A percentile compares a stretch with the other conserved stretches of the same genome.
phyloP scores from a whole-genome alignment of 2,888 invertebrate genomes.

The Imbricaverruca yamaguchii region DNA sequence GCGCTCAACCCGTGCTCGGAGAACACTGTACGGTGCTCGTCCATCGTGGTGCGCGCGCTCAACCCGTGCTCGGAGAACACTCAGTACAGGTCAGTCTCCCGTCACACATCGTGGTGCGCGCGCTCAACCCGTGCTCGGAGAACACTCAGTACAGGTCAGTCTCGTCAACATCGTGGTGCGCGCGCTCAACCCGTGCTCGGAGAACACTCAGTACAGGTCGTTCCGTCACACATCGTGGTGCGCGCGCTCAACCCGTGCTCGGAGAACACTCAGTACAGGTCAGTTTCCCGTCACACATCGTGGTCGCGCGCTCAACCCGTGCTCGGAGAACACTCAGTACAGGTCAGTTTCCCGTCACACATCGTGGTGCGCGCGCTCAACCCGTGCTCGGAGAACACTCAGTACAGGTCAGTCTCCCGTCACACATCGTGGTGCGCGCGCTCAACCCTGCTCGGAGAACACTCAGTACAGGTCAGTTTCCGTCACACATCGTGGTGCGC shows the following conservation, averaged over 20 bases:
- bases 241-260: conserved; percentile 82
- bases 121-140: conserved; percentile 81
- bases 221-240: conserved; percentile 60
- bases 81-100: conserved; percentile 59
- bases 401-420: conserved; percentile 57
- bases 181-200: conserved; percentile 81
- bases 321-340: conserved; percentile 83
- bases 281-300: conserved; percentile 49
- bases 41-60: conserved; percentile 79
- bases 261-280: conserved; percentile 82
- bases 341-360: conserved; percentile 48
- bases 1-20: conserved; percentile 85
- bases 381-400: conserved; percentile 83
- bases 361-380: conserved; percentile 81
- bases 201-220: conserved; percentile 78
- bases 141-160: conserved; percentile 74
- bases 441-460: conserved; percentile 86
- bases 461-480: conserved; percentile 67
- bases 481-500: conserved; percentile 65
- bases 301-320: conserved; percentile 84
- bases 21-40: conserved; percentile 68
- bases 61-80: conserved; percentile 88
- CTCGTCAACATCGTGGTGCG: conserved; percentile 63
- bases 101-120: conserved; percentile 69
- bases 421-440: conserved; percentile 72